These are phyloP conservation scores for Heliconius ethilla DNA, from an alignment of 2,888 invertebrate species.

Conservation along the genomic window DNA sequence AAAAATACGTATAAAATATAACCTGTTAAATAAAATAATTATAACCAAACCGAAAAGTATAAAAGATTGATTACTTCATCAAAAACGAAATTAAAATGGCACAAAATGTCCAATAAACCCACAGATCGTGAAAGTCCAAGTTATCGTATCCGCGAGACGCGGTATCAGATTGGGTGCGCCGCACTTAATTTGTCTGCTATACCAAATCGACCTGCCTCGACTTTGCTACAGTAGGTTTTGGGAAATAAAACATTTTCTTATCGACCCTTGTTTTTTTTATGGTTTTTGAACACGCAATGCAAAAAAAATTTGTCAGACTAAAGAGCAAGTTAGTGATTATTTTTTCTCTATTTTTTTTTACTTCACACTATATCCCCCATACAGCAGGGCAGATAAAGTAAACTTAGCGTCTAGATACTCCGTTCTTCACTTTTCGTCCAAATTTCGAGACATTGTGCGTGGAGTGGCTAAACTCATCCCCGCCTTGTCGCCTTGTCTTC, in stretches of 20 bases:
- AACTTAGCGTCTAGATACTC: too few species aligned
- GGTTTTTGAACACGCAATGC: not conserved
- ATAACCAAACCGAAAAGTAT: not conserved
- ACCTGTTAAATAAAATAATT: not conserved
- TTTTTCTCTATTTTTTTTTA: too few species aligned
- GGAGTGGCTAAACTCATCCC: too few species aligned
- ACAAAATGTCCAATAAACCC: conserved; percentile 15
- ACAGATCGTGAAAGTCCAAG: conserved; percentile 25
- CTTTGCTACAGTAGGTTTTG: conserved; percentile 5
- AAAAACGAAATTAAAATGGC: conserved; percentile 10
- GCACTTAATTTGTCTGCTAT: conserved; percentile 26
- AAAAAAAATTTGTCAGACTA: not conserved
- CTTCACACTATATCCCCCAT: too few species aligned
- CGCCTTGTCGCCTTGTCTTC: too few species aligned
- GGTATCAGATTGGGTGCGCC: conserved; percentile 30
- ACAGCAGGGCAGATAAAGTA: too few species aligned
- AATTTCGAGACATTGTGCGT: too few species aligned
- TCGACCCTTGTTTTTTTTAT: conserved; percentile 4
- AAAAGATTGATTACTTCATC: conserved; percentile 12
- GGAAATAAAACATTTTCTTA: conserved; percentile 1
- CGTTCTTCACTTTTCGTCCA: too few species aligned
- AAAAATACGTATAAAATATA: too few species aligned
- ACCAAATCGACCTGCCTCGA: conserved; percentile 9
- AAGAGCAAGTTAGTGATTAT: too few species aligned
- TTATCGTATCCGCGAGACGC: conserved; percentile 5